phyloP scores from a whole-genome alignment of 2,888 invertebrate species.

The Nymphalis c-album region DNA sequence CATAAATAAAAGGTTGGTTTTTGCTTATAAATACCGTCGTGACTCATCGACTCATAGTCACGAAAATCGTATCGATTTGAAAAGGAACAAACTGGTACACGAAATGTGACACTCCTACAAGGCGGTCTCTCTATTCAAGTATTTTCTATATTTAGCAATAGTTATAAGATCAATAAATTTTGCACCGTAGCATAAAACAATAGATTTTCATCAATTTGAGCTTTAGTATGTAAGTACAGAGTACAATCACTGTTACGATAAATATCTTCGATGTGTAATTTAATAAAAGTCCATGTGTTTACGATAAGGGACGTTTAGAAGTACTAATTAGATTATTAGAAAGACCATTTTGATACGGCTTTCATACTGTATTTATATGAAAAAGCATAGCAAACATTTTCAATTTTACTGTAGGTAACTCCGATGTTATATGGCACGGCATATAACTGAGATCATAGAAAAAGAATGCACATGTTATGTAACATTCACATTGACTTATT shows the following conservation, averaged over 20 bases:
- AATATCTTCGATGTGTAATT: slow-evolving; percentile 19
- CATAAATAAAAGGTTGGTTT: slow-evolving; percentile 40
- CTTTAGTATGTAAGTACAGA: slow-evolving; percentile 36
- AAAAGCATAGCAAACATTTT: slow-evolving; percentile 40
- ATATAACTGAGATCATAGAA: slow-evolving; percentile 59
- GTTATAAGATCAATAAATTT: slow-evolving; percentile 35
- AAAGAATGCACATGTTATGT: slow-evolving; percentile 77
- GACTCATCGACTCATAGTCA: slow-evolving; percentile 59
- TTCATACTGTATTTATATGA: slow-evolving; percentile 51
- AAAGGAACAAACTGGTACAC: slow-evolving; percentile 51
- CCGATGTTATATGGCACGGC: slow-evolving; percentile 60
- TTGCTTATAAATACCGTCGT: slow-evolving; percentile 45
- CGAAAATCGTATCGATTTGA: slow-evolving; percentile 64
- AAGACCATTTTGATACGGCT: slow-evolving; percentile 50
- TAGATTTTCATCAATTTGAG: slow-evolving; percentile 35
- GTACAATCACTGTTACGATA: slow-evolving; percentile 31
- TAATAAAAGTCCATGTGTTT: slow-evolving; percentile 18
- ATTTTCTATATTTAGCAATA: slow-evolving; percentile 36
- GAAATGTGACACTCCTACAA: slow-evolving; percentile 37
- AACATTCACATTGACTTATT: slow-evolving; percentile 75
- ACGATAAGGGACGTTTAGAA: slow-evolving; percentile 22
- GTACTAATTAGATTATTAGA: slow-evolving; percentile 32
- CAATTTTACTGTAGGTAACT: slow-evolving; percentile 48
- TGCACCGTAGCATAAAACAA: slow-evolving; percentile 40
- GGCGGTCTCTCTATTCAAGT: slow-evolving; percentile 30